Evolutionary conservation across 2,888 invertebrate species (phyloP).

Genomic region (Agriopis aurantiaria): DNA sequence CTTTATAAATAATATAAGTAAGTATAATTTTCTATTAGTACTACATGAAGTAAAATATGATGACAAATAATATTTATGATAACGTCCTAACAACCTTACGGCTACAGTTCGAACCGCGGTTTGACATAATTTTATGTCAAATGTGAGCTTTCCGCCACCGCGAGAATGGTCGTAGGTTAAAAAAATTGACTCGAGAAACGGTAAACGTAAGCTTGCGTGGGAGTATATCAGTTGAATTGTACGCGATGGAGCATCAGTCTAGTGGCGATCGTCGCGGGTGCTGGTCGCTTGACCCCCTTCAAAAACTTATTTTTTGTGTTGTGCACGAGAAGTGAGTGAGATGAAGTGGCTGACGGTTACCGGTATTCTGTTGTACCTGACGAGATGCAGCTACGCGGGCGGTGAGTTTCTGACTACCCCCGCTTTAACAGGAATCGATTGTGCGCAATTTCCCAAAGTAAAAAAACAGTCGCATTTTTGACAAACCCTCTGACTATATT

Average conservation of each 20-base stretch:
- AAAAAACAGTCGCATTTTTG: slow-evolving; percentile 1
- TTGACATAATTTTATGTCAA: slow-evolving; percentile 16
- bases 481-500: too few species aligned
- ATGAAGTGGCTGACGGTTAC: slow-evolving; percentile 76
- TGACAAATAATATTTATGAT: slow-evolving; percentile 2
- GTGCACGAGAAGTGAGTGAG: slow-evolving; percentile 70
- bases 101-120: background rate
- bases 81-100: slow-evolving; percentile 15
- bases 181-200: slow-evolving; percentile 52
- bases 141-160: slow-evolving; percentile 41
- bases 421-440: slow-evolving; percentile 3
- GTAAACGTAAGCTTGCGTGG: slow-evolving; percentile 63
- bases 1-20: background rate
- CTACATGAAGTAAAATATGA: background rate
- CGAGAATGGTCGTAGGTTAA: slow-evolving; percentile 50
- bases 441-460: slow-evolving; percentile 1
- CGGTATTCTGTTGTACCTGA: slow-evolving; percentile 67
- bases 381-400: slow-evolving; percentile 62
- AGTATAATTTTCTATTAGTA: background rate
- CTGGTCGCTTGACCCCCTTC: slow-evolving; percentile 54
- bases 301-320: slow-evolving; percentile 59
- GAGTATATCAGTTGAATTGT: slow-evolving; percentile 66
- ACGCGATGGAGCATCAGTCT: slow-evolving; percentile 66
- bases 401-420: slow-evolving; percentile 62
- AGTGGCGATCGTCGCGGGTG: slow-evolving; percentile 59